Conservation (phyloP, 2,797 vertebrate genomes). For the Neosalanx taihuensis region DNA sequence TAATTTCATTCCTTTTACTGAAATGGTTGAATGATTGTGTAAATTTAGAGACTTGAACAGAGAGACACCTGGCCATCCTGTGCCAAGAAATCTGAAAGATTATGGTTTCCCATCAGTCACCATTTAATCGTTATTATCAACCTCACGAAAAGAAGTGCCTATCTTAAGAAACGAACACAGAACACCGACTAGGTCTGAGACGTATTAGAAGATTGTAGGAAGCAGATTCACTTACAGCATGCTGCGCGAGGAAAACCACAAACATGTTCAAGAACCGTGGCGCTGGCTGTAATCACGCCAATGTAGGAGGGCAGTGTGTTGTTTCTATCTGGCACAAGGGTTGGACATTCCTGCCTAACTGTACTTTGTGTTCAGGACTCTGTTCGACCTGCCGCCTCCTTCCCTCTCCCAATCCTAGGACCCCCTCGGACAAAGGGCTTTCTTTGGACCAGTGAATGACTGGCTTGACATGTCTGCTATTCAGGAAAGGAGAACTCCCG, state of each 20-base stretch:
- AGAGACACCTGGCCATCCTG: background rate
- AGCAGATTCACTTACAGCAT: background rate
- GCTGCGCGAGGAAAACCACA: background rate
- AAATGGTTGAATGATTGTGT: background rate
- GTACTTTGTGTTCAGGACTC: constrained; percentile 37
- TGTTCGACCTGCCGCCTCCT: constrained; percentile 21
- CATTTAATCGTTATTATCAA: background rate
- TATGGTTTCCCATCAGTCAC: too few relatives aligned
- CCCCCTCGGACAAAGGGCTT: constrained; percentile 42
- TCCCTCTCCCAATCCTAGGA: constrained; percentile 29
- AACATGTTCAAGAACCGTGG: background rate
- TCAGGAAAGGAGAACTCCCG: constrained; percentile 53
- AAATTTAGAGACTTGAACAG: background rate
- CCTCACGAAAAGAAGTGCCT: background rate
- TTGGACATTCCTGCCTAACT: constrained; percentile 31
- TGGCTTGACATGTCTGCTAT: constrained; percentile 55
- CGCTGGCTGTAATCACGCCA: background rate
- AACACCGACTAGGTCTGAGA: too few relatives aligned
- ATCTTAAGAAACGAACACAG: background rate
- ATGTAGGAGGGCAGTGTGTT: background rate
- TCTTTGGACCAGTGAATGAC: constrained; percentile 52
- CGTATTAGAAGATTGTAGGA: too few relatives aligned
- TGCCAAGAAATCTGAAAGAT: too few relatives aligned
- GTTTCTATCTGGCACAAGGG: constrained; percentile 30
- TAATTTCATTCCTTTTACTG: background rate